Evolutionary conservation across 53 echinoderm and acorn worm genomes (phyloP).

Genomic region (Patiria pectinifera): DNA sequence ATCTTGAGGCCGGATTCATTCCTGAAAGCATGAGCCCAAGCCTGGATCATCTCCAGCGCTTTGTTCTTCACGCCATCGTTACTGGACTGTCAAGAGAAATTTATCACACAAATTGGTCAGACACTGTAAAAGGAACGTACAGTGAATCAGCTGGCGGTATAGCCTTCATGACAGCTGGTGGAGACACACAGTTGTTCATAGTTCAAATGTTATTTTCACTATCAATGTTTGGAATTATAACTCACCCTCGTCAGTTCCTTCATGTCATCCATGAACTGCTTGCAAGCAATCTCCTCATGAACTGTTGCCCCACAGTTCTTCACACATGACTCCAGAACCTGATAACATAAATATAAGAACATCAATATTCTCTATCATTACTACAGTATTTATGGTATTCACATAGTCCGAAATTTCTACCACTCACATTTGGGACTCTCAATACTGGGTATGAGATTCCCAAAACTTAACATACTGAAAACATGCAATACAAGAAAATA

Average conservation of each 20-base stretch:
- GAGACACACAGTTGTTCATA: not conserved
- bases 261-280: conserved; percentile 94
- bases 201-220: not conserved
- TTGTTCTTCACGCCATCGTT: conserved; percentile 94
- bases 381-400: no score
- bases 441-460: no score
- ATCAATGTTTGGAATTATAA: not conserved
- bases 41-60: conserved; percentile 88
- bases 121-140: not conserved
- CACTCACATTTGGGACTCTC: no score
- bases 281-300: conserved; percentile 91
- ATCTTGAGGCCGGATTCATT: conserved; percentile 90
- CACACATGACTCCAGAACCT: conserved; percentile 97
- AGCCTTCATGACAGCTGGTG: not conserved
- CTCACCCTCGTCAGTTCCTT: conserved; percentile 88
- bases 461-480: no score
- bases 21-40: conserved; percentile 96
- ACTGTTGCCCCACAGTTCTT: conserved; percentile 96
- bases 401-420: no score
- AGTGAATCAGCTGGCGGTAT: not conserved
- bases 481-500: no score
- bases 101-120: not conserved
- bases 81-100: conserved; percentile 67
- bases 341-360: not conserved
- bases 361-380: not conserved